A percentile compares a stretch with the other conserved stretches of the same genome.
phyloP scores from a whole-genome alignment of 2,888 invertebrate genomes.

The Choristoneura rosaceana region DNA sequence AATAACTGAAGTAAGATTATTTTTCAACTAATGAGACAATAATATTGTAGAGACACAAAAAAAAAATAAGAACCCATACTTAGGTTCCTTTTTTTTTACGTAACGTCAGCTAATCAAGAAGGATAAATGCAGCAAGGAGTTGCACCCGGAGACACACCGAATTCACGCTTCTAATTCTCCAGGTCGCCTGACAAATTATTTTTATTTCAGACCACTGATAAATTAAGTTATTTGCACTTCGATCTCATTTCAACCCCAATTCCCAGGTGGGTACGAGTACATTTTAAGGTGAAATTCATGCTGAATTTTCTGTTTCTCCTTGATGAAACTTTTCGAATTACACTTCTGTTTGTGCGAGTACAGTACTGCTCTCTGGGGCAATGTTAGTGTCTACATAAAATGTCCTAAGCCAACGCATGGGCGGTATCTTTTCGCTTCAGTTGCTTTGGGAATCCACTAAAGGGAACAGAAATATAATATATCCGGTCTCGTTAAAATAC shows the following conservation, averaged over 20 bases:
- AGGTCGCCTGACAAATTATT: no score
- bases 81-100: no score
- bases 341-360: background rate
- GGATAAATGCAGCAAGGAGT: no score
- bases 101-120: no score
- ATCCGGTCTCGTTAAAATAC: background rate
- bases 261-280: background rate
- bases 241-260: background rate
- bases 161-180: no score
- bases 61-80: no score
- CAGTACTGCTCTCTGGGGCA: slow-evolving; percentile 5
- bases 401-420: background rate
- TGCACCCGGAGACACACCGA: no score
- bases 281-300: background rate
- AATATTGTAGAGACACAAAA: no score
- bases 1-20: no score
- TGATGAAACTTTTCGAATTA: slow-evolving; percentile 8
- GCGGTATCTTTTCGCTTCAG: background rate
- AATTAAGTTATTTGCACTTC: background rate
- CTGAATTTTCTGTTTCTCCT: background rate
- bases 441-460: background rate
- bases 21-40: no score
- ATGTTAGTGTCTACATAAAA: slow-evolving; percentile 3
- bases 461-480: background rate
- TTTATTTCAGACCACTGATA: background rate